A percentile compares a stretch with the other conserved stretches of the same genome.
Evolutionary conservation across 2,888 invertebrate species (phyloP).

Genomic region (Thereva unica): DNA sequence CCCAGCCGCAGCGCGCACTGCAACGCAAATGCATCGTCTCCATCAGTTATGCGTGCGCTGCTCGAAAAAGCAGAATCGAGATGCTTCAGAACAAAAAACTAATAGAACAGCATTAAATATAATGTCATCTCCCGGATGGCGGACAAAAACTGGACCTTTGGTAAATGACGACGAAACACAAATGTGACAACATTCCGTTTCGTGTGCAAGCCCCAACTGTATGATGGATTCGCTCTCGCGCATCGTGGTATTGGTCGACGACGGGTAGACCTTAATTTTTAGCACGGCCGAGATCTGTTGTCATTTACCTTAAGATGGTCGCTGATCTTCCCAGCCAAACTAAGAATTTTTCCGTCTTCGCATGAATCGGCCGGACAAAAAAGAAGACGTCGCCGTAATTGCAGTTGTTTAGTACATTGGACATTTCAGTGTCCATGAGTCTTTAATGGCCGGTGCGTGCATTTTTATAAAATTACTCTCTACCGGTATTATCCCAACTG

Average conservation of each 20-base stretch:
- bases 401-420: conserved; percentile 36
- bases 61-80: conserved; percentile 31
- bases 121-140: conserved; percentile 44
- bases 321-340: conserved; percentile 28
- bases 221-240: not conserved
- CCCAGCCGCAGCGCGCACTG: too few species aligned
- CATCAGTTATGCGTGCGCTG: conserved; percentile 35
- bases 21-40: conserved; percentile 11
- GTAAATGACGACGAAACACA: conserved; percentile 45
- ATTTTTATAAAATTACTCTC: conserved; percentile 34
- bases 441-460: conserved; percentile 33
- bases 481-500: conserved; percentile 14
- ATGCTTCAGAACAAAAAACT: conserved; percentile 44
- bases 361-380: conserved; percentile 23
- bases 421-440: conserved; percentile 31
- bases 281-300: conserved; percentile 33
- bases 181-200: conserved; percentile 47
- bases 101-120: conserved; percentile 45
- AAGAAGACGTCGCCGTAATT: conserved; percentile 30
- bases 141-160: conserved; percentile 46
- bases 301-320: conserved; percentile 6
- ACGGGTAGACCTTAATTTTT: conserved; percentile 34
- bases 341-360: conserved; percentile 29
- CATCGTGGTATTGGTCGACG: not conserved
- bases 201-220: conserved; percentile 33